These are phyloP conservation scores for Clytia hemisphaerica DNA, from an alignment of 30 jellyfish, hydroid and myxozoan genomes.

Conservation along the genomic window DNA sequence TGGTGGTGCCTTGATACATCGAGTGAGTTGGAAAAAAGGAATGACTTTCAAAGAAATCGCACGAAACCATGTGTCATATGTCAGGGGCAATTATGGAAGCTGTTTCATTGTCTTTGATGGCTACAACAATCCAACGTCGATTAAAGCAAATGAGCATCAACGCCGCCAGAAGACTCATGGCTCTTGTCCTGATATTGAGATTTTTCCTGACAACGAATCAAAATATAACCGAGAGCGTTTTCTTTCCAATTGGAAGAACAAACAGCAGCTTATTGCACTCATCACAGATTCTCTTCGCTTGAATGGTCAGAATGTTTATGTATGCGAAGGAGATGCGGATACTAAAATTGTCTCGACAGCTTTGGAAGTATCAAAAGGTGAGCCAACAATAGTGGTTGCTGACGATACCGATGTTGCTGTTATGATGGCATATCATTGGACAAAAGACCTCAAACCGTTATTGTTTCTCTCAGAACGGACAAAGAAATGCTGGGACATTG, in stretches of 20 bases:
- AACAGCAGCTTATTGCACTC: conserved; percentile 22
- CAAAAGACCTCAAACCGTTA: conserved; percentile 16
- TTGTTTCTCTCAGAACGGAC: neutral
- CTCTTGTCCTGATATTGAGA: conserved; percentile 40
- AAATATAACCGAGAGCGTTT: conserved; percentile 20
- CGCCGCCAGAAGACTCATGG: conserved; percentile 26
- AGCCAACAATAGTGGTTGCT: conserved; percentile 13
- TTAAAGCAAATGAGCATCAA: conserved; percentile 29
- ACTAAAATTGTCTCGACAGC: conserved; percentile 35
- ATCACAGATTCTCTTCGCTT: conserved; percentile 6
- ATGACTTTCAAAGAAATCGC: too few relatives aligned
- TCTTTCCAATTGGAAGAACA: conserved; percentile 25
- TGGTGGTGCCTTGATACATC: conserved; percentile 47
- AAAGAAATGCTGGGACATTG: conserved; percentile 16
- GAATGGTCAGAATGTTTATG: conserved; percentile 13
- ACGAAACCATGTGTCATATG: conserved; percentile 3
- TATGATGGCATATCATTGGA: conserved; percentile 29
- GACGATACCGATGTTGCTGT: conserved; percentile 34
- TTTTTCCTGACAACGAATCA: conserved; percentile 10
- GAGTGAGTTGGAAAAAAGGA: conserved; percentile 41
- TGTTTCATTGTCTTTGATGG: conserved; percentile 35
- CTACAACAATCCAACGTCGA: conserved; percentile 17
- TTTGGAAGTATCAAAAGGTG: conserved; percentile 10
- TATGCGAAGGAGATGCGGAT: conserved; percentile 38
- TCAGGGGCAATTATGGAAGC: conserved; percentile 21